These are phyloP conservation scores for Rhinella marina DNA, from an alignment of 2,797 vertebrate species.

Conservation along the genomic window DNA sequence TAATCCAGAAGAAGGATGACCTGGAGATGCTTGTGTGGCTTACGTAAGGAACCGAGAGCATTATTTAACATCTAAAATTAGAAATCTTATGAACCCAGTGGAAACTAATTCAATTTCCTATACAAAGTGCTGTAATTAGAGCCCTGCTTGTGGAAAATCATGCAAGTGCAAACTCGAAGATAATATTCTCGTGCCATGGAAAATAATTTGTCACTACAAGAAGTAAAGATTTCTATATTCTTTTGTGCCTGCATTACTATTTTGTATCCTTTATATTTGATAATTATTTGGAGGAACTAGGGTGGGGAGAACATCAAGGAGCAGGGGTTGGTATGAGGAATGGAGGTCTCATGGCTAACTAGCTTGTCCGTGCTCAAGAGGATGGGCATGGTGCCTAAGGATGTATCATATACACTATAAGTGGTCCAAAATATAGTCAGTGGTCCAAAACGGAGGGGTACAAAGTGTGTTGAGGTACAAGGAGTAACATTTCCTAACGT, in stretches of 20 bases:
- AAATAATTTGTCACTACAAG: constrained; percentile 1
- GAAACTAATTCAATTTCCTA: constrained; percentile 50
- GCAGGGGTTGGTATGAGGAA: no score
- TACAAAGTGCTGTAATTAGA: constrained; percentile 51
- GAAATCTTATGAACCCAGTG: constrained; percentile 27
- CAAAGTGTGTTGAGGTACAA: no score
- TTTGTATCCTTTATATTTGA: background rate
- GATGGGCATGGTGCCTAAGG: background rate
- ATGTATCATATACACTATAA: no score
- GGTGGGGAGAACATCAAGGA: background rate
- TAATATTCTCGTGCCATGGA: constrained; percentile 1
- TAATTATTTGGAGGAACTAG: background rate
- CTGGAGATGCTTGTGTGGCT: background rate
- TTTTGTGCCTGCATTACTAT: background rate
- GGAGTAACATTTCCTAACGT: no score
- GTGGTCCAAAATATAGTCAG: no score
- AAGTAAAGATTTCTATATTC: background rate
- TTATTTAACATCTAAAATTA: constrained; percentile 36
- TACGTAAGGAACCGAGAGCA: background rate
- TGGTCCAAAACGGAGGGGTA: no score
- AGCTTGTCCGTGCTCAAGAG: background rate
- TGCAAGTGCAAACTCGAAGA: constrained; percentile 21
- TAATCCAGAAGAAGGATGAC: background rate
- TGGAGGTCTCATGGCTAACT: background rate
- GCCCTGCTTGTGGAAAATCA: constrained; percentile 26